Conservation (phyloP, 2,888 invertebrate species). For the Lamellibrachia satsuma region DNA sequence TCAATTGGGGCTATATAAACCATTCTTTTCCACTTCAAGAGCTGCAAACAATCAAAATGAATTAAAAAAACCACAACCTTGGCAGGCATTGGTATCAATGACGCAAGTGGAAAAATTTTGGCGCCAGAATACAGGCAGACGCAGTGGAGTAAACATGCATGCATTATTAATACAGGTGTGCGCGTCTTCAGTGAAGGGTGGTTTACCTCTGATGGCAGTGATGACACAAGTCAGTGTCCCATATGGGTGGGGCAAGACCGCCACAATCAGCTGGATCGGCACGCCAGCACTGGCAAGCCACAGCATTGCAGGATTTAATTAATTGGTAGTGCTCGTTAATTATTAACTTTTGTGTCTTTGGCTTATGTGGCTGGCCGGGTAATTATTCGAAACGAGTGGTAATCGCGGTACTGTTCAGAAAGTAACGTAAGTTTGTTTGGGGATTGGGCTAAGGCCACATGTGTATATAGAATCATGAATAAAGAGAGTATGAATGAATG, state of each 20-base stretch:
- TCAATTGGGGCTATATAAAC: not conserved
- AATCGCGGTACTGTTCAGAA: not conserved
- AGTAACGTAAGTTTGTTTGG: not conserved
- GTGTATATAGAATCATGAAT: not conserved
- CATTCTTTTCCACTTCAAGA: not conserved
- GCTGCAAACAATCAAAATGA: slow-evolving; percentile 1
- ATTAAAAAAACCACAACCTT: not conserved
- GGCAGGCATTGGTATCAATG: not conserved
- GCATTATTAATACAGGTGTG: not conserved
- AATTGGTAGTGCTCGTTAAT: not conserved
- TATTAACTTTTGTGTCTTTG: slow-evolving; percentile 4
- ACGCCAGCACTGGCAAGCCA: not conserved
- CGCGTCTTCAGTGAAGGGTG: not conserved
- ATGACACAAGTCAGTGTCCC: not conserved
- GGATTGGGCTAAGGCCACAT: not conserved
- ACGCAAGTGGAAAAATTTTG: not conserved
- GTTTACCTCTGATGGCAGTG: not conserved
- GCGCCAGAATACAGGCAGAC: not conserved
- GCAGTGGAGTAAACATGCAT: not conserved
- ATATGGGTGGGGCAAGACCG: not conserved
- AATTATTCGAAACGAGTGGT: not conserved
- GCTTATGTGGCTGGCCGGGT: not conserved
- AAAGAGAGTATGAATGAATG: too few relatives aligned
- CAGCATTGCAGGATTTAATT: slow-evolving; percentile 17
- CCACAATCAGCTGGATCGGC: not conserved